These are phyloP conservation scores for Aurelia sp. DNA, from an alignment of 30 jellyfish, hydroid and myxozoan species.

Conservation along the genomic window DNA sequence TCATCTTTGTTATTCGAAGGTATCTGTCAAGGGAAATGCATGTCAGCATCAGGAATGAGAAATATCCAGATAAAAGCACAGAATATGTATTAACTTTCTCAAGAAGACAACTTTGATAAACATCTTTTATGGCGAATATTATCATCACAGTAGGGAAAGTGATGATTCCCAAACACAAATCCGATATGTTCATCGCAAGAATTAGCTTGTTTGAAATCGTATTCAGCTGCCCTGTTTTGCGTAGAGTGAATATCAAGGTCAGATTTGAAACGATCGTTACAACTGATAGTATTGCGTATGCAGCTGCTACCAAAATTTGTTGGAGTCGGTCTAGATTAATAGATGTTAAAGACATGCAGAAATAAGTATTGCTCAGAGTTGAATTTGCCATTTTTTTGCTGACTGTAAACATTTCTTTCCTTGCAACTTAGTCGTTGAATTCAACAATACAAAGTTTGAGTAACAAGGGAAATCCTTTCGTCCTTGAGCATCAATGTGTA, in stretches of 20 bases:
- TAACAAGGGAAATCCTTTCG: no score
- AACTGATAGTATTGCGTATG: constrained; percentile 7
- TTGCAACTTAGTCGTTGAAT: no score
- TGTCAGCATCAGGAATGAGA: constrained; percentile 45
- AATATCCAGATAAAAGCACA: constrained; percentile 15
- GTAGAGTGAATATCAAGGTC: constrained; percentile 23
- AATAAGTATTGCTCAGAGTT: no score
- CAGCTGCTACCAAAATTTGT: not conserved
- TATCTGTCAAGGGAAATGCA: constrained; percentile 43
- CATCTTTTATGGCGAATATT: not conserved
- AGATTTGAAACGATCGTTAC: constrained; percentile 18
- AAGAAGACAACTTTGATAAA: constrained; percentile 24
- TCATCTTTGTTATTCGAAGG: constrained; percentile 38
- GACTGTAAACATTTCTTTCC: no score
- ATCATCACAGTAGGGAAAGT: constrained; percentile 36
- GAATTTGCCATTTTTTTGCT: no score
- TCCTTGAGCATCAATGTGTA: no score
- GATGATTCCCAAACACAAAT: constrained; percentile 33
- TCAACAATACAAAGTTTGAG: no score
- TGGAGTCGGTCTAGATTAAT: no score
- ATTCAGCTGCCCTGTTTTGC: constrained; percentile 38
- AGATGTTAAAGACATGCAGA: no score
- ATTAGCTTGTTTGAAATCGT: constrained; percentile 46
- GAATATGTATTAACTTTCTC: constrained; percentile 27
- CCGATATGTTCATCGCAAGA: constrained; percentile 48